Conservation (phyloP, 2,797 vertebrate species). For the Centroberyx gerrardi region DNA sequence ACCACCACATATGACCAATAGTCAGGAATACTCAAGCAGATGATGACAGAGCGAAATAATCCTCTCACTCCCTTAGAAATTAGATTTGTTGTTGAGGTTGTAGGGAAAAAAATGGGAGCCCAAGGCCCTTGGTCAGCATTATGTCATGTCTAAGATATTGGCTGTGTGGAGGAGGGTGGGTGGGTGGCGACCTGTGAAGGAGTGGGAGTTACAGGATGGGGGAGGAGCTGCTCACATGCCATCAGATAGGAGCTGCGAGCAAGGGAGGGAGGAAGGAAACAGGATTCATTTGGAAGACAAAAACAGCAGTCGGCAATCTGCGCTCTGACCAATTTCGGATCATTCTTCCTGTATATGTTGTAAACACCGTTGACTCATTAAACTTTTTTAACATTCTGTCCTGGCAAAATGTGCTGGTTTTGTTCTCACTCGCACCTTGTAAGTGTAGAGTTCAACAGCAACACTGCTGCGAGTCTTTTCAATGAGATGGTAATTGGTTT, state of each 20-base stretch:
- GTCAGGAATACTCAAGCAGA: neutral
- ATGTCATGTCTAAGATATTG: slow-evolving; percentile 47
- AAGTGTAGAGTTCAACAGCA: neutral
- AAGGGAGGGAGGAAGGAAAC: slow-evolving; percentile 35
- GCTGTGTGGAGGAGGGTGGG: slow-evolving; percentile 39
- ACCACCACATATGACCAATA: neutral
- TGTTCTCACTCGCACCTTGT: neutral
- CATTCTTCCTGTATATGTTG: neutral
- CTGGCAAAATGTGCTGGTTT: neutral
- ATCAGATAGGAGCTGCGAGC: slow-evolving; percentile 35
- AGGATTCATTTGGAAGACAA: slow-evolving; percentile 18
- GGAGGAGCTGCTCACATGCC: slow-evolving; percentile 45
- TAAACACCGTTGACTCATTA: neutral
- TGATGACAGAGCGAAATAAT: neutral
- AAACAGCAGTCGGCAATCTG: slow-evolving; percentile 29
- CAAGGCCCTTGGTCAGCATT: slow-evolving; percentile 2
- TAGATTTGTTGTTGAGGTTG: neutral
- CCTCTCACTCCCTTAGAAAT: too few relatives aligned
- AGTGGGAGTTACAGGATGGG: slow-evolving; percentile 50
- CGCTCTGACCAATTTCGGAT: neutral
- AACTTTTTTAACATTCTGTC: neutral
- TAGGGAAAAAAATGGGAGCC: neutral
- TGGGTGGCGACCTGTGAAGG: slow-evolving; percentile 28
- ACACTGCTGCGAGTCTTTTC: neutral
- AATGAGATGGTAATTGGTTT: slow-evolving; percentile 36